These are phyloP conservation scores for Schizopygopsis pylzovi DNA, from an alignment of 2,797 vertebrate genomes.

Conservation along the genomic window DNA sequence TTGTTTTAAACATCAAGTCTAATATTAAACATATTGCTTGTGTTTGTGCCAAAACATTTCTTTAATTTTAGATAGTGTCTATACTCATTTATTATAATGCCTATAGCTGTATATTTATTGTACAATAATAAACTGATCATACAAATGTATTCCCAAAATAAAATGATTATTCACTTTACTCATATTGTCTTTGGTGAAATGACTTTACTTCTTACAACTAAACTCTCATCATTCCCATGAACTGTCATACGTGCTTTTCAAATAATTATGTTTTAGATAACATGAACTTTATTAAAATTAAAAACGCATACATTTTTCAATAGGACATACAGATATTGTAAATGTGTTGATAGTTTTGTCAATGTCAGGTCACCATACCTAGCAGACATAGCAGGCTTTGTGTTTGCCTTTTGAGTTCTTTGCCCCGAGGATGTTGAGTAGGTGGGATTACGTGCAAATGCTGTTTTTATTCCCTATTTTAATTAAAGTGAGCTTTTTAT, in stretches of 20 bases:
- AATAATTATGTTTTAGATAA: not conserved
- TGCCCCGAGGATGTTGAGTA: constrained; percentile 35
- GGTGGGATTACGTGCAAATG: constrained; percentile 34
- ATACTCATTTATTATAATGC: not conserved
- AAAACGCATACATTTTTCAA: not conserved
- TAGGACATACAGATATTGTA: not conserved
- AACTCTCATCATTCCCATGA: constrained; percentile 45
- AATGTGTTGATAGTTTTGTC: constrained; percentile 9
- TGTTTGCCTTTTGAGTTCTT: constrained; percentile 32
- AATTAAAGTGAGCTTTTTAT: not conserved
- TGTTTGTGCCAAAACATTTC: not conserved
- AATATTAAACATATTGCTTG: not conserved
- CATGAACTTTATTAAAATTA: not conserved
- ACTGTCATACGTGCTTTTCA: not conserved
- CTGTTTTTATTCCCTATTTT: constrained; percentile 41
- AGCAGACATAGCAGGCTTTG: not conserved
- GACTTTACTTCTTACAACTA: constrained; percentile 64
- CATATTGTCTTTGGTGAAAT: not conserved
- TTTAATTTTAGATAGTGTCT: not conserved
- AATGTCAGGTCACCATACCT: not conserved
- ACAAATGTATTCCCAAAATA: not conserved
- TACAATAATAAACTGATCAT: not conserved
- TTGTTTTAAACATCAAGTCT: not conserved
- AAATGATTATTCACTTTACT: not conserved
- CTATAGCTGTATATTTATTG: not conserved